Conservation (phyloP, 2,888 invertebrate species). For the Leucophenga maculata region DNA sequence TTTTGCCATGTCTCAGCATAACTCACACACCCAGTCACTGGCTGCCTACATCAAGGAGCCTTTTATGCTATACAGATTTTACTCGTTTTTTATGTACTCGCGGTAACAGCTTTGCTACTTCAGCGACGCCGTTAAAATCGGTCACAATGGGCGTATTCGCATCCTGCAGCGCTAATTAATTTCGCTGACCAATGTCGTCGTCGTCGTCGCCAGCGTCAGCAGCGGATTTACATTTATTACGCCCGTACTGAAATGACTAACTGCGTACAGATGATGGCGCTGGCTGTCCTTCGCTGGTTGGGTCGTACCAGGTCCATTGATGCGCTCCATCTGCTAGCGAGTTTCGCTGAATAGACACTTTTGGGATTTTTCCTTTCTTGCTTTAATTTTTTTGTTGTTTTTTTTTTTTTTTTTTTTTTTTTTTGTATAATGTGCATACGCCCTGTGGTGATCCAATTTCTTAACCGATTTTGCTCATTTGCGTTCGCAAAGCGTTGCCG, state of each 20-base stretch:
- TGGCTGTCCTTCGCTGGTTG: background rate
- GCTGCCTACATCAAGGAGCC: no score
- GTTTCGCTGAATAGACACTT: no score
- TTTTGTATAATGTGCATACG: slow-evolving; percentile 13
- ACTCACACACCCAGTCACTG: no score
- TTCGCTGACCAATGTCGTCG: slow-evolving; percentile 56
- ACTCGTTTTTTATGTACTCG: slow-evolving; percentile 29
- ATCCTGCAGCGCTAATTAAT: slow-evolving; percentile 65
- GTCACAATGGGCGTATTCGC: slow-evolving; percentile 26
- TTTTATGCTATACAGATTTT: background rate
- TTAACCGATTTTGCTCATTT: background rate
- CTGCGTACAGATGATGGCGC: slow-evolving; percentile 39
- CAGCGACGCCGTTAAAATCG: slow-evolving; percentile 2
- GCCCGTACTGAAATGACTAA: slow-evolving; percentile 51
- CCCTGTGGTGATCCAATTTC: slow-evolving; percentile 13
- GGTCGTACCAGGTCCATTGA: background rate
- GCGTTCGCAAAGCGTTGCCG: background rate
- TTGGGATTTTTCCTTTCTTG: no score
- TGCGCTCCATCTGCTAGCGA: slow-evolving; percentile 7
- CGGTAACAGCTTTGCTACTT: slow-evolving; percentile 6
- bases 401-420: background rate
- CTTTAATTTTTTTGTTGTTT: slow-evolving; percentile 3
- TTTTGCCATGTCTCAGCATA: no score
- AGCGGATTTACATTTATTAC: slow-evolving; percentile 61
- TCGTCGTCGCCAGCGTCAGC: slow-evolving; percentile 31